Conservation (phyloP, 2,797 vertebrate genomes). For the Leucoraja ocellata region DNA sequence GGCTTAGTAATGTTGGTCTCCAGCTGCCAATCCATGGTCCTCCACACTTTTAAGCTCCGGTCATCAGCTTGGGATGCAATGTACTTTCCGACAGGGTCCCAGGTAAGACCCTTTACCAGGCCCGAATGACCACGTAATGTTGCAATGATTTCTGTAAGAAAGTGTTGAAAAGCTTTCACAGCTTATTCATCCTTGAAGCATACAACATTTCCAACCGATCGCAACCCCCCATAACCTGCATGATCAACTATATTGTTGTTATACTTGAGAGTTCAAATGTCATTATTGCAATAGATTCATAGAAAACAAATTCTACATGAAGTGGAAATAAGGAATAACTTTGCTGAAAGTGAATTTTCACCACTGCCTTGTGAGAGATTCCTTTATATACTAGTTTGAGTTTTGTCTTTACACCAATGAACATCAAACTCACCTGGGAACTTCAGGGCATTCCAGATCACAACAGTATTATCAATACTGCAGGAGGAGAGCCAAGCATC, state of each 20-base stretch:
- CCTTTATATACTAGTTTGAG: not conserved
- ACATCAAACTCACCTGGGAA: slow-evolving; percentile 74
- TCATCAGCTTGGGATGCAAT: slow-evolving; percentile 96
- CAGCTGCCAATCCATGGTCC: slow-evolving; percentile 94
- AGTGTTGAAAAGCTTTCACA: not conserved
- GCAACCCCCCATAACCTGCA: not conserved
- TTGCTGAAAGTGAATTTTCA: not conserved
- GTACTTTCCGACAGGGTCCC: slow-evolving; percentile 97
- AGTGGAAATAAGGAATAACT: not conserved
- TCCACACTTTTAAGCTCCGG: slow-evolving; percentile 91
- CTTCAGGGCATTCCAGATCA: slow-evolving; percentile 96
- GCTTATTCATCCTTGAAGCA: not conserved
- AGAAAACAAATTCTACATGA: not conserved
- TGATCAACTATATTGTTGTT: not conserved
- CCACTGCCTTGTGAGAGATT: not conserved
- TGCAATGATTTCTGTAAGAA: slow-evolving; percentile 77
- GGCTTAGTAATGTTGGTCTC: slow-evolving; percentile 97
- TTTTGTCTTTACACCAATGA: not conserved
- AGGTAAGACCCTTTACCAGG: slow-evolving; percentile 91
- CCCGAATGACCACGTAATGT: slow-evolving; percentile 88
- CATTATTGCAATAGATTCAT: not conserved
- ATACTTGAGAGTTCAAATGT: not conserved
- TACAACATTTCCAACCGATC: not conserved
- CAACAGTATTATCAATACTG: slow-evolving; percentile 96
- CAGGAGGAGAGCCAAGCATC: slow-evolving; percentile 95